phyloP scores from a whole-genome alignment of 2,888 invertebrate species.

The Tryphoninae sp. region DNA sequence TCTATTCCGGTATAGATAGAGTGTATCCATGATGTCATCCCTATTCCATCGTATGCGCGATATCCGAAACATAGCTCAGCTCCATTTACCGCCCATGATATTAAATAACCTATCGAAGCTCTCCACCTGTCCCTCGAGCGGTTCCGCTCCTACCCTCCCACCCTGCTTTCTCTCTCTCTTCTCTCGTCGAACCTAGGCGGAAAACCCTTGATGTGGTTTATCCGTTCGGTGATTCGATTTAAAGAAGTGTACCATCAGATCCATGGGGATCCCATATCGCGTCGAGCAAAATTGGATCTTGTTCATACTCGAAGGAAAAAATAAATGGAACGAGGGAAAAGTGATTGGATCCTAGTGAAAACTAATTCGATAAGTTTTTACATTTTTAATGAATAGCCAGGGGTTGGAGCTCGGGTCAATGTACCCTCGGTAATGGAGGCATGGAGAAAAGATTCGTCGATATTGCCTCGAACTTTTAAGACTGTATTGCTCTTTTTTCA shows the following conservation, averaged over 20 bases:
- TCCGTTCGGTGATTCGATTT: slow-evolving; percentile 6
- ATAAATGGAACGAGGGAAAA: neutral
- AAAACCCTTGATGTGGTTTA: neutral
- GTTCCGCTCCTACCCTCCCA: neutral
- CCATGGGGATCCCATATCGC: neutral
- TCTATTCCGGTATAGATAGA: slow-evolving; percentile 4
- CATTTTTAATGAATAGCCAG: too few species aligned
- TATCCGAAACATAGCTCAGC: slow-evolving; percentile 46
- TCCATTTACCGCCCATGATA: slow-evolving; percentile 52
- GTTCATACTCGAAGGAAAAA: neutral
- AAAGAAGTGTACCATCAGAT: neutral
- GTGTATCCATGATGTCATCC: neutral
- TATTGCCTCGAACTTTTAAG: too few species aligned
- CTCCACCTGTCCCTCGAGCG: slow-evolving; percentile 35
- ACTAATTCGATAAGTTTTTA: neutral
- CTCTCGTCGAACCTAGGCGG: neutral
- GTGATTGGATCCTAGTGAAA: neutral
- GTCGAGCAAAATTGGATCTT: neutral
- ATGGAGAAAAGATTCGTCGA: too few species aligned
- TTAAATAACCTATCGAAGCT: slow-evolving; percentile 52
- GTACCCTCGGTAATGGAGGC: too few species aligned
- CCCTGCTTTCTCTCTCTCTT: neutral
- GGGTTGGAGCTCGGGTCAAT: too few species aligned
- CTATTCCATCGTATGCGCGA: neutral
- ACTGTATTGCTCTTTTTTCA: too few species aligned